Conservation (phyloP, 1,140 invertebrate genomes). For the Drosophila truncata region DNA sequence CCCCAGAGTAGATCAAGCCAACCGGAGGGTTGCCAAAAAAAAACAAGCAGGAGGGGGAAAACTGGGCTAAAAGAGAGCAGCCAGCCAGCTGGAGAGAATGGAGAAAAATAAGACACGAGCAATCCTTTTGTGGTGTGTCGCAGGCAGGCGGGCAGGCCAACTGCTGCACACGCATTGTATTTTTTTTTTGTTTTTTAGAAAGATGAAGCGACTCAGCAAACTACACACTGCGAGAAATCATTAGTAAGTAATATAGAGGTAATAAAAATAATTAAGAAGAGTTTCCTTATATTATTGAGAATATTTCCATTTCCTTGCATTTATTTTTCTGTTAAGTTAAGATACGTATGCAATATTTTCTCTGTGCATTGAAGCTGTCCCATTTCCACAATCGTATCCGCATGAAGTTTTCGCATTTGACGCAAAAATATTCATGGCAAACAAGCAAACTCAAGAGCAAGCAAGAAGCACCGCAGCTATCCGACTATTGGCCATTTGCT, state of each 20-base stretch:
- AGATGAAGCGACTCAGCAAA: conserved; percentile 14
- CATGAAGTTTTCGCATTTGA: conserved; percentile 68
- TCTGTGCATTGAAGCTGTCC: conserved; percentile 17
- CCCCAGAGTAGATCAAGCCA: conserved; percentile 65
- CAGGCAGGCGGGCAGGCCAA: conserved; percentile 44
- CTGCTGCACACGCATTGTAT: conserved; percentile 61
- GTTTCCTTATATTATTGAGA: neutral
- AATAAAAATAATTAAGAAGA: neutral
- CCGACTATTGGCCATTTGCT: conserved; percentile 71
- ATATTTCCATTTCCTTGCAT: neutral
- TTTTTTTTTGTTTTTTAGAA: conserved; percentile 29
- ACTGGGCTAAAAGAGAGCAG: conserved; percentile 17
- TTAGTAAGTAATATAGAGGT: no score
- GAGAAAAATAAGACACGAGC: conserved; percentile 33
- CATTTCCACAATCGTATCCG: conserved; percentile 19
- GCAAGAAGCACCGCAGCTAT: conserved; percentile 12
- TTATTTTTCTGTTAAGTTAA: neutral
- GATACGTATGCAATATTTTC: neutral
- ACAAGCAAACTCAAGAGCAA: conserved; percentile 11
- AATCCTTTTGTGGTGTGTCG: conserved; percentile 70
- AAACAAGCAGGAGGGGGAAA: conserved; percentile 2
- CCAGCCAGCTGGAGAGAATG: conserved; percentile 14
- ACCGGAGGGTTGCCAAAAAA: conserved; percentile 32
- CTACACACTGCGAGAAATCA: conserved; percentile 3
- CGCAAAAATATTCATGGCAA: conserved; percentile 77